These are phyloP conservation scores for Melieria picta DNA, from an alignment of 2,888 invertebrate genomes.

Conservation along the genomic window DNA sequence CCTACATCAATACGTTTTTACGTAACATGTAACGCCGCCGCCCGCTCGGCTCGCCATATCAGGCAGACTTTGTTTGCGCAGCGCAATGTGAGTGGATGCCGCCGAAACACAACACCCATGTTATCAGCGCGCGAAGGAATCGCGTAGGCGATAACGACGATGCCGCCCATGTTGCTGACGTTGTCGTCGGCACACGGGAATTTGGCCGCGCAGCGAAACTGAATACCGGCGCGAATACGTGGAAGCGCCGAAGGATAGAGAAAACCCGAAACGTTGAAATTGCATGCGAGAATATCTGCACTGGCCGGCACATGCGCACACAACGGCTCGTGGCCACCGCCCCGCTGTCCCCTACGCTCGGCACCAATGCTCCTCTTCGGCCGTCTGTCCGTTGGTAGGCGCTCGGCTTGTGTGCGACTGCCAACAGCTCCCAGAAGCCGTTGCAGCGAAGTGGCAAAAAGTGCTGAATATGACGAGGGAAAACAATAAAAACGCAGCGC, in stretches of 20 bases:
- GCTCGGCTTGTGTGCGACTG: not conserved
- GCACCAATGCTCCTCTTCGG: not conserved
- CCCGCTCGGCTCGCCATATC: no score
- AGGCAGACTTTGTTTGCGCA: no score
- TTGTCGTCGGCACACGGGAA: not conserved
- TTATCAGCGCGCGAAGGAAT: no score
- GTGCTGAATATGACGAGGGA: not conserved
- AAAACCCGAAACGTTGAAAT: not conserved
- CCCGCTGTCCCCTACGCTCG: not conserved
- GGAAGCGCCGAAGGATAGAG: no score
- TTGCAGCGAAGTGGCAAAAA: not conserved
- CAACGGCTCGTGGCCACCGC: not conserved
- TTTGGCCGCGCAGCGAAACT: no score
- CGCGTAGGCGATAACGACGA: not conserved
- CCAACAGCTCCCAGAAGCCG: no score
- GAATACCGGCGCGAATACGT: no score
- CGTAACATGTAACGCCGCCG: constrained; percentile 13
- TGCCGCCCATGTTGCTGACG: constrained; percentile 8
- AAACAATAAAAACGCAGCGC: not conserved
- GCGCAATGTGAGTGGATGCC: no score
- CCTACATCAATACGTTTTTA: constrained; percentile 27
- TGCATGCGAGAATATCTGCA: not conserved
- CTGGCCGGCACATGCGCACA: not conserved
- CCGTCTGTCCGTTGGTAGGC: not conserved
- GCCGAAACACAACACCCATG: no score